Conservation (phyloP, 2,113 vertebrate genomes). For the Myrmecobius fasciatus region DNA sequence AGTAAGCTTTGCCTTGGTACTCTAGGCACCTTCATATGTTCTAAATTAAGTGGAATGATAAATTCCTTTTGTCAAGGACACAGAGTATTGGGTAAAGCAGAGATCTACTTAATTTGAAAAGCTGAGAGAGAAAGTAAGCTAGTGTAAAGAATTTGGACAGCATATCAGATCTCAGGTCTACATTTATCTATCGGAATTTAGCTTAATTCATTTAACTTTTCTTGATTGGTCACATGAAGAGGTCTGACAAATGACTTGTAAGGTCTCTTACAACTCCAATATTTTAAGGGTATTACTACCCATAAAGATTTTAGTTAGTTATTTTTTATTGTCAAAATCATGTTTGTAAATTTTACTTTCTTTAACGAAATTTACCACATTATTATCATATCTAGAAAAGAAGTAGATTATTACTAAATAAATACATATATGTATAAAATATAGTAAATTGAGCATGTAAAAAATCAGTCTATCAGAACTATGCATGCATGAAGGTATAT, state of each 20-base stretch:
- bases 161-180: not conserved
- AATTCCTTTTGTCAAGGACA: not conserved
- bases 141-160: not conserved
- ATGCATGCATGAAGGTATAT: not conserved
- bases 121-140: not conserved
- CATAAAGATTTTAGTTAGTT: not conserved
- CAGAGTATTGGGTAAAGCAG: not conserved
- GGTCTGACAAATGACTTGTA: not conserved
- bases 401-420: not conserved
- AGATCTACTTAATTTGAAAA: not conserved
- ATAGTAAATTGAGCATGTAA: not conserved
- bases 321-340: not conserved
- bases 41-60: constrained; percentile 30
- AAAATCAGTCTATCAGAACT: not conserved
- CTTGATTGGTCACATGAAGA: not conserved
- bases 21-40: not conserved
- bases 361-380: not conserved
- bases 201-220: not conserved
- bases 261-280: not conserved
- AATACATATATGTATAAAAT: not conserved
- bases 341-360: not conserved
- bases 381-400: not conserved
- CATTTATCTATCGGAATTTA: not conserved
- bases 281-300: not conserved
- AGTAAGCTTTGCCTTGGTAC: constrained; percentile 43